Percentiles rank a stretch among this genome's conserved stretches.
phyloP scores from a whole-genome alignment of 1,140 invertebrate species.

The Drosophila varians region DNA sequence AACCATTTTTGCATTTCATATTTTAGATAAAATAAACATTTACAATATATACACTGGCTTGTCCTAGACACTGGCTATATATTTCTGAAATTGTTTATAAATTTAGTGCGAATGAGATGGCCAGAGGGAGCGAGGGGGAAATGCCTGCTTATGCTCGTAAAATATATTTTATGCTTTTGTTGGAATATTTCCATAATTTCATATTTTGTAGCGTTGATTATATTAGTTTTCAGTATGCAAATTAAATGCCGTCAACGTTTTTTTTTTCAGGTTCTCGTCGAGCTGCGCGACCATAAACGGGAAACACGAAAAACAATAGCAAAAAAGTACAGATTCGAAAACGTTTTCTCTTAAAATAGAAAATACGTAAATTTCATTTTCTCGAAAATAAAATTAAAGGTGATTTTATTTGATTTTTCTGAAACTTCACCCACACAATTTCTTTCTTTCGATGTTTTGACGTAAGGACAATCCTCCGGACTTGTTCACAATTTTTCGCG shows the following conservation, averaged over 20 bases:
- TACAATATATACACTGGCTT: conserved; percentile 15
- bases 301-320: conserved; percentile 22
- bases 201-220: conserved; percentile 33
- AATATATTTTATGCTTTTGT: conserved; percentile 31
- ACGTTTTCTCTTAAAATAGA: conserved; percentile 57
- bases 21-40: conserved; percentile 38
- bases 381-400: background rate
- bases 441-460: background rate
- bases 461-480: background rate
- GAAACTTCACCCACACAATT: conserved; percentile 16
- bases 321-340: conserved; percentile 17
- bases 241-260: conserved; percentile 53
- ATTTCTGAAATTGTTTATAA: conserved; percentile 37
- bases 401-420: background rate
- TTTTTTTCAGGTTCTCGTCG: conserved; percentile 44
- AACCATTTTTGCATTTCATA: conserved; percentile 20
- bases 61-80: conserved; percentile 14
- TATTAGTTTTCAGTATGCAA: conserved; percentile 43
- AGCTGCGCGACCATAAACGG: conserved; percentile 30
- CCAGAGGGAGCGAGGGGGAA: background rate
- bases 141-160: conserved; percentile 41
- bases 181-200: conserved; percentile 55
- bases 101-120: conserved; percentile 4
- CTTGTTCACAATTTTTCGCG: conserved; percentile 7
- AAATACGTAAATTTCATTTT: background rate